Conservation (phyloP, 2,888 invertebrate genomes). For the Himalopsyche kuldschensis region DNA sequence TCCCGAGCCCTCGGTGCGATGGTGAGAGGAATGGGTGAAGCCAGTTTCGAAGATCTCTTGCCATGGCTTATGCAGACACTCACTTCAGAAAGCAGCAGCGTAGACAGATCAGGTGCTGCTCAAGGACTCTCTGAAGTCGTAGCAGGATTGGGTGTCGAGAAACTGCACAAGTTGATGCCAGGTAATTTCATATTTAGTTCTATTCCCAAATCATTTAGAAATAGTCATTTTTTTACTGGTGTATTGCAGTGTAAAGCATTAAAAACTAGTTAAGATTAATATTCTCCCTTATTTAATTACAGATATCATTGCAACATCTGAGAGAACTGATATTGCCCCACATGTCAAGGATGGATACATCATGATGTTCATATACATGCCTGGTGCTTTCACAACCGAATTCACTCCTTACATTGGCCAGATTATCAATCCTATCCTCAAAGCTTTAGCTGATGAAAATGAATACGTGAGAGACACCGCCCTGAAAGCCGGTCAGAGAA, state of each 20-base stretch:
- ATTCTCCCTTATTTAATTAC: constrained; percentile 41
- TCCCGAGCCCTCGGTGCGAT: constrained; percentile 96
- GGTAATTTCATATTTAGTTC: constrained; percentile 47
- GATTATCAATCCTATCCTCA: constrained; percentile 95
- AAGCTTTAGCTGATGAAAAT: constrained; percentile 97
- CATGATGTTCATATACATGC: constrained; percentile 99
- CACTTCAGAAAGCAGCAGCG: constrained; percentile 92
- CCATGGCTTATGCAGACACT: constrained; percentile 99
- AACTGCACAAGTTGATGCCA: constrained; percentile 95
- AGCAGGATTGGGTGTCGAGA: constrained; percentile 92
- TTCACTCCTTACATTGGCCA: constrained; percentile 96
- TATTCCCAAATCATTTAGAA: not conserved
- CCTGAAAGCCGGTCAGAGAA: constrained; percentile 92
- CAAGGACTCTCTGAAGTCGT: constrained; percentile 98
- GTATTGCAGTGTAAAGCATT: too few relatives aligned
- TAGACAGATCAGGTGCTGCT: constrained; percentile 94
- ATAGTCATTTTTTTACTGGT: too few relatives aligned
- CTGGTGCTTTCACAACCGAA: constrained; percentile 91
- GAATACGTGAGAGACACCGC: constrained; percentile 98
- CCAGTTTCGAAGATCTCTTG: constrained; percentile 91
- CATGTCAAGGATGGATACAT: constrained; percentile 99
- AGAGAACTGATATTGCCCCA: constrained; percentile 89
- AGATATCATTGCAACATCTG: constrained; percentile 92
- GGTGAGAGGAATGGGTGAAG: constrained; percentile 97
- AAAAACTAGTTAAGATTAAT: too few relatives aligned